Evolutionary conservation across 37 sponge, comb jelly and placozoan genomes (phyloP), one percentile per base, ranked within the genome.

Genomic region (Aplysina aerophoba): DNA sequence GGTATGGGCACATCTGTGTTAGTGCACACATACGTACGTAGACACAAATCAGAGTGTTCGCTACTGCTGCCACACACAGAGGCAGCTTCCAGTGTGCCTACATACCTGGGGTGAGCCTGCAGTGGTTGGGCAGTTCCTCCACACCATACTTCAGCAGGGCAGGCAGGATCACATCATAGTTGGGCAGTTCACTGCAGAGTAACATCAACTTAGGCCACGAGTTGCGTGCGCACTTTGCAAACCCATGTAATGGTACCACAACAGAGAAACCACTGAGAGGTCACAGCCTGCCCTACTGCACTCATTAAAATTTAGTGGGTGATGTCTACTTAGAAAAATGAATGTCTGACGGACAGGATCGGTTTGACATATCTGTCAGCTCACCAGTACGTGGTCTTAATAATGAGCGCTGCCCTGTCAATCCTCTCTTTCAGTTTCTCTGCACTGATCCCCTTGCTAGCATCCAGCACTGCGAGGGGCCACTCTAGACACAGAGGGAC

Each of bases 371-470:
- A 28, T 25, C 24, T 44, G 34, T 39, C 25, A 17, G 69, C 62
- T 30, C 72, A 96, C 96, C 96, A 93, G 86, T 97, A 93, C 0
- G 86, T 85, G 20, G 89, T 75, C 79, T 97, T 97, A 59, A 95
- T 57, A 22, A 38, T 87, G 35, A 88, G 86, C 16, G 90, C 85
- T 21, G 90, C 93, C 73, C 63, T 82, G 5, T 93, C 96, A 24
- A 97, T 60, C 35, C 68, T 33, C 77, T 93, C 92, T 80, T 96
- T 97, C 41, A 97, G 89, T 56, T 65, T 75, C 19, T 96, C 97
- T 24, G 85, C 73, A 58, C 69, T 85, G n/a, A 35, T 60, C 12
- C 53, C 82, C 55, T 80, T 71, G 57, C 91, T 90, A 37, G 90
- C 89, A 82, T 92, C 93, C 55, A 88, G 28, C 74, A 90, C 77